Base-by-base conservation (phyloP, 2,888 invertebrate genomes). In the Ypsolopha scabrella region DNA sequence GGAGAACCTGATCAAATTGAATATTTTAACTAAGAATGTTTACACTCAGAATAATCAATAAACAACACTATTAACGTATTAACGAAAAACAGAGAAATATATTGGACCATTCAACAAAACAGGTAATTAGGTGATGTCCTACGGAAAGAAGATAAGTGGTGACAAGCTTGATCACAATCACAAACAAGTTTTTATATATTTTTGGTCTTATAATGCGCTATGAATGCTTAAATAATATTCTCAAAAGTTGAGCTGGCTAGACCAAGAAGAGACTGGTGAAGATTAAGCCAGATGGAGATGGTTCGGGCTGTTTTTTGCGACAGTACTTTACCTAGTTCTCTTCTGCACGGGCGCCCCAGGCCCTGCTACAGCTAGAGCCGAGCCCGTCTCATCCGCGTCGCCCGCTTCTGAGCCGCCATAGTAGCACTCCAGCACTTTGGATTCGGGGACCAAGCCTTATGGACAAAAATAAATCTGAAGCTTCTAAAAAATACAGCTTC, bases 1-100 rank as follows among this genome's bases (percentile, higher is more conserved):
- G 0, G 95, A 95, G 76, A 96, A 96, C 55, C 88, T 88, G 58
- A 1, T 4, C 39, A 39, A 9, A 9, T 39, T 39, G 1, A 39
- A 39, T 6, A 39, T 24, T 24, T 24, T 39, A 39, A 39, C 39
- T 39, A 39, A n/a, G 1, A 39, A 3, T 3, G 39, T 6, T 39
- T 39, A 39, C n/a, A n/a, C 3, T 43, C 9, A 38, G 38, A 38
- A 2, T 2, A 38, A 38, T 38, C 38, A 38, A 4, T 38, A n/a
- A 38, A 38, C n/a, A n/a, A n/a, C n/a, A n/a, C n/a, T n/a, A n/a
- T n/a, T n/a, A 8, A 38, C 6, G n/a, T 38, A 38, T 38, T 38
- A 38, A 4, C 4, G 24, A 4, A 24, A 2, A 24, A 24, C 2
- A 24, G 24, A 24, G 24, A 24, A 24, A 24, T 2, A 4, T 24